Conservation (phyloP, 2,113 vertebrate genomes). For the Passerina amoena region DNA sequence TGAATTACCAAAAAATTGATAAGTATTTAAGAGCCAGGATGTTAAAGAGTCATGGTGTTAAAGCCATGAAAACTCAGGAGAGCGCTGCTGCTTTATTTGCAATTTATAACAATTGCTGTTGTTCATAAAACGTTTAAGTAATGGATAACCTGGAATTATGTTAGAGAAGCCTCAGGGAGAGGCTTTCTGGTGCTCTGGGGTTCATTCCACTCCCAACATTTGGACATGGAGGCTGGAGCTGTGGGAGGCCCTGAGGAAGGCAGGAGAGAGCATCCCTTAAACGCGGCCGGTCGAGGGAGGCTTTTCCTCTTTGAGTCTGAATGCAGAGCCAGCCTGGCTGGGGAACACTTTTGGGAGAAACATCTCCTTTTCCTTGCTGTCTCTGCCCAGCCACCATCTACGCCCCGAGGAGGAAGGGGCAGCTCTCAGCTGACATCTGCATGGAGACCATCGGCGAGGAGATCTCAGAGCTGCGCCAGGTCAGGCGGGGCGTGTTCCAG, state of each 20-base stretch:
- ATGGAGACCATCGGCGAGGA: slow-evolving; percentile 98
- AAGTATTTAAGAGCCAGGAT: background rate
- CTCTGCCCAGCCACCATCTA: slow-evolving; percentile 89
- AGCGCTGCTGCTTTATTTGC: background rate
- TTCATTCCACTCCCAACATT: background rate
- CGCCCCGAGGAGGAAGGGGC: slow-evolving; percentile 94
- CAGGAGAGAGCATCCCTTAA: background rate
- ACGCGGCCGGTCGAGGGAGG: rapidly evolving
- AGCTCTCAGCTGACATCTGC: slow-evolving; percentile 95
- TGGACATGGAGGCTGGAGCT: background rate
- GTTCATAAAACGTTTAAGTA: background rate
- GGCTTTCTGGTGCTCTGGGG: background rate
- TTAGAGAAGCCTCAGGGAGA: background rate
- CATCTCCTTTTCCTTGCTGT: background rate
- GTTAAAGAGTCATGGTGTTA: background rate
- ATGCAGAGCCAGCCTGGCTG: background rate
- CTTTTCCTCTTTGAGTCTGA: background rate
- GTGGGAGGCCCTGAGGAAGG: background rate
- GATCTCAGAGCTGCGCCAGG: slow-evolving; percentile 94
- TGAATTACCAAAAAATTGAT: background rate
- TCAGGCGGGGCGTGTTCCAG: slow-evolving; percentile 89
- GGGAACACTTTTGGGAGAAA: background rate
- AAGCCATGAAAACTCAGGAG: background rate
- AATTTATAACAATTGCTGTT: background rate
- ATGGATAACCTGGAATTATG: background rate